phyloP scores from a whole-genome alignment of 2,113 vertebrate genomes.

The Notothenia coriiceps region DNA sequence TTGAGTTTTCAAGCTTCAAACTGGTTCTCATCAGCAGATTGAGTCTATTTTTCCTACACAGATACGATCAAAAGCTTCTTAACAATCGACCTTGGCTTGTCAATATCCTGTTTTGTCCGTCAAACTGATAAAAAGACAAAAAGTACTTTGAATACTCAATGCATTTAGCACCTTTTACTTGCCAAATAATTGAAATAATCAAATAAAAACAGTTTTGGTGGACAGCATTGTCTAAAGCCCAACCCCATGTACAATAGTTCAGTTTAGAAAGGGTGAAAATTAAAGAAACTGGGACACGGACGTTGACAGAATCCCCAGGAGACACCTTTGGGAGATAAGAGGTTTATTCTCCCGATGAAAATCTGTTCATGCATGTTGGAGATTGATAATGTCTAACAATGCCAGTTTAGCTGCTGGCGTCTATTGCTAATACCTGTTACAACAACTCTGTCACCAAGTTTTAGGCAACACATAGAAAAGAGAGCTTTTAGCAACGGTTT shows the following conservation, averaged over 20 bases:
- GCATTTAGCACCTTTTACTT: background rate
- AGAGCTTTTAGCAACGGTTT: background rate
- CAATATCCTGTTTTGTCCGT: background rate
- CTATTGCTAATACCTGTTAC: conserved; percentile 26
- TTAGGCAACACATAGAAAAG: background rate
- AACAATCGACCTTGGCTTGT: background rate
- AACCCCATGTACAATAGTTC: background rate
- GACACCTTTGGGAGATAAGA: background rate
- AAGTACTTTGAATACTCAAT: background rate
- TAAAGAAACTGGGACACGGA: background rate
- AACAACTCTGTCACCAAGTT: conserved; percentile 11
- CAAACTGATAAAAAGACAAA: background rate
- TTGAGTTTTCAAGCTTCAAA: background rate
- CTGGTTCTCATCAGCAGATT: background rate
- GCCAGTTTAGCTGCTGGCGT: conserved; percentile 17
- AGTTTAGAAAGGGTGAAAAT: background rate
- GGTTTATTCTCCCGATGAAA: conserved; percentile 15
- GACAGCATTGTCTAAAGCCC: background rate
- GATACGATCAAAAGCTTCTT: background rate
- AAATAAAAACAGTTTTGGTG: background rate
- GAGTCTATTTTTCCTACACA: background rate
- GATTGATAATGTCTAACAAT: conserved; percentile 41
- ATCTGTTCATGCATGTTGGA: background rate
- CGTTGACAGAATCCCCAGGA: background rate
- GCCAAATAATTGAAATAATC: background rate